A percentile compares a stretch with the other conserved stretches of the same genome.
These are phyloP conservation scores for Dendrocopos noguchii DNA, from an alignment of 2,113 vertebrate genomes.

Conservation along the genomic window DNA sequence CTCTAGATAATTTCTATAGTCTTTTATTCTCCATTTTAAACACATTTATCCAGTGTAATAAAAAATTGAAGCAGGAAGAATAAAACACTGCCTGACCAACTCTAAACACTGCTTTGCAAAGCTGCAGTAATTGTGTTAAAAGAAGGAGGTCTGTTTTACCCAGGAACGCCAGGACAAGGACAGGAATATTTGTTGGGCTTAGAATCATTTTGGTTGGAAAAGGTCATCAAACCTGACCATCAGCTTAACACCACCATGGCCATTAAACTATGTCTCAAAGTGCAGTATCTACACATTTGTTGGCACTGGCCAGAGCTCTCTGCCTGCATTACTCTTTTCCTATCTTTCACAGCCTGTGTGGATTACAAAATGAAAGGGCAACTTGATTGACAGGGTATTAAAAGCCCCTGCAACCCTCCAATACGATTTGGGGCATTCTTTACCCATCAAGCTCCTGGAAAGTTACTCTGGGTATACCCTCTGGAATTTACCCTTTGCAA, in stretches of 20 bases:
- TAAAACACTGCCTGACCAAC: neutral
- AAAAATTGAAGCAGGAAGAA: neutral
- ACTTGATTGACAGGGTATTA: neutral
- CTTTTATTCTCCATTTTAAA: neutral
- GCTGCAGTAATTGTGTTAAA: neutral
- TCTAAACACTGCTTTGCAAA: fast-evolving
- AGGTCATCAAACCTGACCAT: too few relatives aligned
- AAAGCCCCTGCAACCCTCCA: neutral
- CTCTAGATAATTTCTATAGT: neutral
- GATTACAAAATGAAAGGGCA: constrained; percentile 23
- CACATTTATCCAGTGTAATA: neutral
- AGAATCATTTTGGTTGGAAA: too few relatives aligned
- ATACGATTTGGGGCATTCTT: neutral
- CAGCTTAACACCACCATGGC: too few relatives aligned
- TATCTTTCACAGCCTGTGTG: neutral
- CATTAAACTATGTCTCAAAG: too few relatives aligned
- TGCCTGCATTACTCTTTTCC: neutral
- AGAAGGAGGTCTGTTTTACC: neutral
- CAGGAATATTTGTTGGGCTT: fast-evolving
- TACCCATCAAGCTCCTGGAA: neutral
- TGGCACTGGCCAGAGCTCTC: neutral
- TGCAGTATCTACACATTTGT: too few relatives aligned
- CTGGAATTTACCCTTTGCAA: constrained; percentile 6
- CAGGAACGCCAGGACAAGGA: fast-evolving
- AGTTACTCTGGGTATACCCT: neutral